Conservation (phyloP, 2,888 invertebrate species). For the Lepas anatifera region DNA sequence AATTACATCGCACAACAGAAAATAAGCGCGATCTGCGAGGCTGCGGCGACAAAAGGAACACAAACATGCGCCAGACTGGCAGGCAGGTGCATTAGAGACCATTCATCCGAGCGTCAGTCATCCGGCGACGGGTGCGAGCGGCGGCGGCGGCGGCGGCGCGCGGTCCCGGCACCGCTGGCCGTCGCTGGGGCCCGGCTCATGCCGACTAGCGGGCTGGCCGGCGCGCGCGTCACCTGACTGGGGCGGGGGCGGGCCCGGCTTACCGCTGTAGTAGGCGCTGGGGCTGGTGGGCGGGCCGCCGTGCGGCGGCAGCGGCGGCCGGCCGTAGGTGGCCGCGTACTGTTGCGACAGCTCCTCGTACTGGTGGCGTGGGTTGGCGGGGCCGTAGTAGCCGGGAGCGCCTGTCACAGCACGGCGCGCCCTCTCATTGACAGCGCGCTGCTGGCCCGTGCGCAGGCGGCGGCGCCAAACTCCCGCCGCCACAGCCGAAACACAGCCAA, state of each 20-base stretch:
- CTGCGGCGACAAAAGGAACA: too few species aligned
- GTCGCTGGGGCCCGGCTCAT: neutral
- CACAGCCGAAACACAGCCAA: neutral
- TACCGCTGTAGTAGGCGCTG: slow-evolving; percentile 11
- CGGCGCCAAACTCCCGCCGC: neutral
- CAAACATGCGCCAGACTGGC: too few species aligned
- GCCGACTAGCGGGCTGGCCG: slow-evolving; percentile 59
- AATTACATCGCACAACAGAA: too few species aligned
- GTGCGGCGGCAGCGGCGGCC: neutral
- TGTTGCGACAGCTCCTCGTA: slow-evolving; percentile 1
- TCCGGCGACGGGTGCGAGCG: too few species aligned
- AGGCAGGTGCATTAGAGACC: too few species aligned
- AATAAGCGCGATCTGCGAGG: too few species aligned
- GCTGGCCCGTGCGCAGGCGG: neutral
- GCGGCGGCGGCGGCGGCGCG: neutral
- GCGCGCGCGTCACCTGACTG: slow-evolving; percentile 89
- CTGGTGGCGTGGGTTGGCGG: slow-evolving; percentile 8
- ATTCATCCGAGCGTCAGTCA: too few species aligned
- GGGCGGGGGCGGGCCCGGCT: neutral
- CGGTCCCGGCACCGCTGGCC: neutral
- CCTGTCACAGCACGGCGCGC: neutral
- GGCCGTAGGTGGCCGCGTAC: neutral
- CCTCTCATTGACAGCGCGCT: neutral
- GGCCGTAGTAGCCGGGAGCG: neutral
- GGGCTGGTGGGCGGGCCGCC: neutral